Evolutionary conservation across 2,113 vertebrate species (phyloP), one percentile per base, ranked within the genome.

Genomic region (Sphaerodactylus townsendi): DNA sequence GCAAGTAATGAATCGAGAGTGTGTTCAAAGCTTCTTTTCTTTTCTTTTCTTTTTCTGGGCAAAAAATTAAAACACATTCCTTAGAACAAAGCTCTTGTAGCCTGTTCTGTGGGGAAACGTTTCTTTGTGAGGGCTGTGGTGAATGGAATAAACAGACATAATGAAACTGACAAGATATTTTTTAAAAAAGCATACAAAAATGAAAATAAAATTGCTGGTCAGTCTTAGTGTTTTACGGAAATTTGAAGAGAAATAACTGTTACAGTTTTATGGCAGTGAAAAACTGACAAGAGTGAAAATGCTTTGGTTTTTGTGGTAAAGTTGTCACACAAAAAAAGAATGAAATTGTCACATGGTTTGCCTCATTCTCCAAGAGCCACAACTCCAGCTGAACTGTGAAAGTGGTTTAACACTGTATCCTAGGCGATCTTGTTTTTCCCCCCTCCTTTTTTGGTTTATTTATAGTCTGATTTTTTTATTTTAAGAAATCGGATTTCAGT

Each of bases 361-460:
- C 98, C 98, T 98, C 98, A 98, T 97, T 97, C 97, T 98, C 97
- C 97, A 97, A 97, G 97, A 98, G 97, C 98, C 97, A 98, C 97
- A 97, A 99, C 97, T 98, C 98, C 97, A 98, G 98, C 97, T 98
- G 98, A 99, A 99, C 98, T 99, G 99, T 99, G 99, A 99, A 99
- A 98, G 98, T 99, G 99, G 98, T 99, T 98, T 98, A 99, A 99
- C 99, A 99, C 99, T 99, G 98, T 99, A 99, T 98, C 97, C 97
- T 98, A 98, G 97, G 97, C 92, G 95, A 97, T 97, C 97, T 98
- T 93, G 95, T 96, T 97, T 96, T 97, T 96, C 94, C 95, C 93
- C 94, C 95, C 95, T 91, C 92, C 92, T 95, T 93, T 95, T 96
- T 96, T 95, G 90, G 94, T 96, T 96, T 96, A 99, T 99, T 99